Evolutionary conservation across 2,888 invertebrate species (phyloP).

Genomic region (Entomobrya multifasciata): DNA sequence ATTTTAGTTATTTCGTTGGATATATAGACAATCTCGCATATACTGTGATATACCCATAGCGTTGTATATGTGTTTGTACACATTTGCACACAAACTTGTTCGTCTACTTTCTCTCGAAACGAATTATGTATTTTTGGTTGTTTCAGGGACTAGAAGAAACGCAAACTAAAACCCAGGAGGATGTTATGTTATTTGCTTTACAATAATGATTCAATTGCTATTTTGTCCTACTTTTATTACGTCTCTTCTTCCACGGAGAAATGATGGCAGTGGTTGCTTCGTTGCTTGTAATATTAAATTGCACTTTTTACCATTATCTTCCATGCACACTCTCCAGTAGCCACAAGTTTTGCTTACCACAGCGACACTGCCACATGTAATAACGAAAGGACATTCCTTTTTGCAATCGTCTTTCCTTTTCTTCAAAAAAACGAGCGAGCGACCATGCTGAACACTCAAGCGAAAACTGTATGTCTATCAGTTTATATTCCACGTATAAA

Average conservation of each 20-base stretch:
- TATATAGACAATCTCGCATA: too few species aligned
- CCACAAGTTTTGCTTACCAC: neutral
- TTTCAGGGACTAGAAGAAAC: conserved; percentile 26
- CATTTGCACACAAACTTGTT: neutral
- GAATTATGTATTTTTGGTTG: conserved; percentile 41
- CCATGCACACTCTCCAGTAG: conserved; percentile 51
- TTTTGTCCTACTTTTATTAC: conserved; percentile 68
- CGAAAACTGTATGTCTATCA: conserved; percentile 2
- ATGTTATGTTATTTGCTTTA: conserved; percentile 68
- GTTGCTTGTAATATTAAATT: conserved; percentile 31
- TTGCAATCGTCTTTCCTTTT: neutral
- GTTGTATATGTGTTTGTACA: neutral
- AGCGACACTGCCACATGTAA: conserved; percentile 2
- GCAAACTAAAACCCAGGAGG: conserved; percentile 54
- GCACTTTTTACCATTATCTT: conserved; percentile 62
- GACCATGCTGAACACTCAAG: neutral
- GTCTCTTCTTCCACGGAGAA: neutral
- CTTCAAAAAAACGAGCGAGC: neutral
- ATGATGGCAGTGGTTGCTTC: conserved; percentile 9
- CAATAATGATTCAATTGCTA: conserved; percentile 69
- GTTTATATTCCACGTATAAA: conserved; percentile 15
- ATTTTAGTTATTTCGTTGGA: too few species aligned
- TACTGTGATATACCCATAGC: neutral
- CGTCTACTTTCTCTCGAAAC: conserved; percentile 28
- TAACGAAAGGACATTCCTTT: neutral